Base-by-base conservation (phyloP, 2,797 vertebrate genomes). In the Pseudochirops corinnae region DNA sequence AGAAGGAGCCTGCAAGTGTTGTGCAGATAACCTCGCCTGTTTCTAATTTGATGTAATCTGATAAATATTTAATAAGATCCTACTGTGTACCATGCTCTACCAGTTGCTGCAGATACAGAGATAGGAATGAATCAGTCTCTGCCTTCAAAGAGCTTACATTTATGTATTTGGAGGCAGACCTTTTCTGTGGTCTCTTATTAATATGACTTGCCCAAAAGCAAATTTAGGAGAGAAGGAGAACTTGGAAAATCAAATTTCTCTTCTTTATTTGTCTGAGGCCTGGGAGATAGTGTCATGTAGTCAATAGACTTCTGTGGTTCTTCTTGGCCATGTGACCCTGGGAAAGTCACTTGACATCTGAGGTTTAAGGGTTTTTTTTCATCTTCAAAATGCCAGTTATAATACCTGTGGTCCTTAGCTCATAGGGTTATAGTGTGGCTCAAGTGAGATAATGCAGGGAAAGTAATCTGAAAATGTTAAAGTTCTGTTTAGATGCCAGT, bases 21-120 rank as follows among this genome's bases (percentile, higher is more conserved):
- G 92, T 97, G 90, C 96, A 97, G 96, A 97, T 95, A 95, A 90
- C 90, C 95, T 93, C 92, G 31, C 56, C 0, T 26, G 5, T 87
- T 92, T 94, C 93, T 39, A 46, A 39, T 39, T 39, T 39, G n/a
- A 74, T 82, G n/a, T 82, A 82, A 82, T 82, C 2, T n/a, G 21
- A 46, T n/a, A 82, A 82, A 39, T 82, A 74, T 82, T 82, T 46
- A 82, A 82, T 46, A 24, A 24, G 7, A n/a, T 2, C 10, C 33
- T 39, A 46, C 60, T 82, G 39, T 26, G 39, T 2, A 10, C 16
- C 18, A 21, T 39, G 9, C 74, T 24, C 7, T 87, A 26, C 10
- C 9, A 87, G 9, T 50, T 24, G 4, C 39, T 82, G 21, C 9
- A 1, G 21, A 87, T 87, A 39, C 16, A 87, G 39, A 50, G 39